A percentile compares a stretch with the other conserved stretches of the same genome.
Conservation (phyloP, 2,113 vertebrate genomes). For the Stictonetta naevosa region DNA sequence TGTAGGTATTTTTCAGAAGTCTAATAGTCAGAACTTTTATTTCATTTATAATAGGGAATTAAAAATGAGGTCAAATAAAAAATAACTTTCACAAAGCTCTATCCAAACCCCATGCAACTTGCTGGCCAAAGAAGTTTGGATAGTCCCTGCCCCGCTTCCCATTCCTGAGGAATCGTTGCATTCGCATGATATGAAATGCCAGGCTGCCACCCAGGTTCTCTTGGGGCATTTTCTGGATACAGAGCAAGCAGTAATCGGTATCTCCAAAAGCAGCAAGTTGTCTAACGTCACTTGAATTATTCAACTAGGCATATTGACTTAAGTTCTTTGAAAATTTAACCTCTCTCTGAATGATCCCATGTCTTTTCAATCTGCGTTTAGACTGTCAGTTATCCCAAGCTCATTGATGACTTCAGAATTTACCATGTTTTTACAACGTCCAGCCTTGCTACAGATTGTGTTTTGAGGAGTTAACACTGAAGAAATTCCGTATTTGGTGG, state of each 20-base stretch:
- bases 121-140: background rate
- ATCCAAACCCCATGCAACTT: background rate
- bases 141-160: background rate
- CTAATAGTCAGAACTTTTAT: background rate
- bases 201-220: background rate
- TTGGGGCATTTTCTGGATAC: background rate
- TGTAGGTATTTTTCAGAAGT: slow-evolving; percentile 4
- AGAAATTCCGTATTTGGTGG: background rate
- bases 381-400: background rate
- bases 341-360: background rate
- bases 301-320: background rate
- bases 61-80: background rate
- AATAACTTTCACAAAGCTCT: background rate
- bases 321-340: background rate
- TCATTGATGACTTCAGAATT: background rate
- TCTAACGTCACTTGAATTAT: background rate
- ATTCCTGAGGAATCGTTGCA: background rate
- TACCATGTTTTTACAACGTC: background rate
- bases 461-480: background rate
- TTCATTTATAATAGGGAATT: background rate
- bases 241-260: background rate
- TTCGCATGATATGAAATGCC: background rate
- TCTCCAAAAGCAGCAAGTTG: background rate
- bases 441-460: background rate
- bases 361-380: background rate